phyloP scores from a whole-genome alignment of 1,140 invertebrate species.

The Dreissena polymorpha region DNA sequence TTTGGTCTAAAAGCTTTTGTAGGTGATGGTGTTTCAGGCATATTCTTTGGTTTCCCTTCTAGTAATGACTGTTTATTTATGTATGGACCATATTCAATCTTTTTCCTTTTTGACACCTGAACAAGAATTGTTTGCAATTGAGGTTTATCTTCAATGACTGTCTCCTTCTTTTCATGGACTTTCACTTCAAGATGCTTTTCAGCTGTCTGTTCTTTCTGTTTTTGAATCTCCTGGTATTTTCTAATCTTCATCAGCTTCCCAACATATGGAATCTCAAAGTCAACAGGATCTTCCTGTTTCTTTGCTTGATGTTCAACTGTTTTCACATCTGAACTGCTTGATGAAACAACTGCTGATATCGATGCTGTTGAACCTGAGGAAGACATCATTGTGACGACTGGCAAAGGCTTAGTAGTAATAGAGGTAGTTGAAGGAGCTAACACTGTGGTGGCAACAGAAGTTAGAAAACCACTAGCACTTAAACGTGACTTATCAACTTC shows the following conservation, averaged over 20 bases:
- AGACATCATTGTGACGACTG: not conserved
- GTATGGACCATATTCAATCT: conserved; percentile 55
- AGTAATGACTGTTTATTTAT: conserved; percentile 46
- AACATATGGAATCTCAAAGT: conserved; percentile 53
- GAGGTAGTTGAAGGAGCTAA: not conserved
- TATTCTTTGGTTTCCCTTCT: conserved; percentile 41
- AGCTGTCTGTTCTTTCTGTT: conserved; percentile 47
- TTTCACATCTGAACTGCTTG: not conserved
- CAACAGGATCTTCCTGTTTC: conserved; percentile 50
- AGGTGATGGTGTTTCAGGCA: conserved; percentile 26
- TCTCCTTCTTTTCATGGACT: conserved; percentile 39
- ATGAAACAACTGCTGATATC: not conserved
- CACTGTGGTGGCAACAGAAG: not conserved
- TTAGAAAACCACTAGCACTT: conserved; percentile 35
- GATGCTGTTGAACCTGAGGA: conserved; percentile 17
- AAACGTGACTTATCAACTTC: conserved; percentile 41
- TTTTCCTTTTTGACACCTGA: conserved; percentile 51
- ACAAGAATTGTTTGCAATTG: conserved; percentile 51
- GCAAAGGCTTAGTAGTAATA: not conserved
- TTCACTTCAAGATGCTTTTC: conserved; percentile 40
- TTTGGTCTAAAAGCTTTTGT: conserved; percentile 45
- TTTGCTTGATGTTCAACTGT: conserved; percentile 12
- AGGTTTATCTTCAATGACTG: conserved; percentile 35
- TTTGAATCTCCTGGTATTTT: conserved; percentile 48
- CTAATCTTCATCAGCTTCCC: conserved; percentile 52